Evolutionary conservation across 37 sponge, comb jelly and placozoan species (phyloP).

Genomic region (Lycopodina hypogea): DNA sequence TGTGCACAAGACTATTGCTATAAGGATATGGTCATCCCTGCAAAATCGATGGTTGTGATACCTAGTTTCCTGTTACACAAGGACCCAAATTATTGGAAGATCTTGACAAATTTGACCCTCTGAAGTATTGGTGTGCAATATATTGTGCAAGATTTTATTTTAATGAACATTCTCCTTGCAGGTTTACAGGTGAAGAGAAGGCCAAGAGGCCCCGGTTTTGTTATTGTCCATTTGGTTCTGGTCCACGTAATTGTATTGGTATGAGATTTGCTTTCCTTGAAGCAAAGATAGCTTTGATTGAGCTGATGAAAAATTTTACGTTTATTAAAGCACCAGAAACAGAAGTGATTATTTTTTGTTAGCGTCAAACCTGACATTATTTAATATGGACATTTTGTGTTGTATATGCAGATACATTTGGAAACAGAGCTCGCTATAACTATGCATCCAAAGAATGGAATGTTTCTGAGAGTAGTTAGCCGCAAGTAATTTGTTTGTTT

Average conservation of each 20-base stretch:
- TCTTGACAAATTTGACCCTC: slow-evolving; percentile 75
- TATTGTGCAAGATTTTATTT: too few relatives aligned
- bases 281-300: slow-evolving; percentile 62
- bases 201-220: slow-evolving; percentile 38
- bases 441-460: slow-evolving; percentile 57
- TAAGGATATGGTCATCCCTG: slow-evolving; percentile 37
- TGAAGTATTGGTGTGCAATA: slow-evolving; percentile 34
- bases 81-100: slow-evolving; percentile 70
- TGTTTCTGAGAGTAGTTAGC: slow-evolving; percentile 25
- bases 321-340: slow-evolving; percentile 50
- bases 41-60: slow-evolving; percentile 17
- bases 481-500: too few relatives aligned
- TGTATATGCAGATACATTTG: slow-evolving; percentile 35
- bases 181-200: slow-evolving; percentile 70
- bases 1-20: slow-evolving; percentile 9
- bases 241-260: slow-evolving; percentile 80
- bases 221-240: slow-evolving; percentile 75
- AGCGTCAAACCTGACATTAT: background rate
- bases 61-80: slow-evolving; percentile 58
- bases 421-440: slow-evolving; percentile 57
- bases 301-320: slow-evolving; percentile 48
- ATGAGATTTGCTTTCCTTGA: slow-evolving; percentile 80
- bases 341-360: slow-evolving; percentile 4
- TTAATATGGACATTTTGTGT: background rate
- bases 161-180: background rate